A percentile compares a stretch with the other conserved stretches of the same genome.
Conservation (phyloP, 2,797 vertebrate genomes). For the Myripristis jacobus region DNA sequence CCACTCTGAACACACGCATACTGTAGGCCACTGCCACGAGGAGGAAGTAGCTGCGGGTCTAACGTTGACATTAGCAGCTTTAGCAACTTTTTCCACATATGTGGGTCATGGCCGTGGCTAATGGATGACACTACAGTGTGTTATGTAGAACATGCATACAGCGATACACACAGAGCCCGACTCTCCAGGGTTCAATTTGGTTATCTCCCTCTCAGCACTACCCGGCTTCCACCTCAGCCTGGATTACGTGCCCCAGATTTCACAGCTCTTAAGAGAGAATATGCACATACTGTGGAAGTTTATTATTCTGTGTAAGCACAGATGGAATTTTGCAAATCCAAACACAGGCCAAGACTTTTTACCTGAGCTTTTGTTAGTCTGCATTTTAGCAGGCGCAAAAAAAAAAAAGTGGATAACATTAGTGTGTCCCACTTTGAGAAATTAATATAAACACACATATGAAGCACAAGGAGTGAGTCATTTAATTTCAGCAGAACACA, state of each 20-base stretch:
- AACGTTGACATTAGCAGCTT: slow-evolving; percentile 40
- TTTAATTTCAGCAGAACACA: slow-evolving; percentile 11
- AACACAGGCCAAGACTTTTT: slow-evolving; percentile 38
- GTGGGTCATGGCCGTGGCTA: slow-evolving; percentile 52
- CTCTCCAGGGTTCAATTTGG: slow-evolving; percentile 43
- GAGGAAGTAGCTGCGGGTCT: slow-evolving; percentile 16
- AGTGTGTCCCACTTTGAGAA: slow-evolving; percentile 36
- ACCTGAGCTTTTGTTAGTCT: slow-evolving; percentile 36
- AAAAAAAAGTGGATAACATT: slow-evolving; percentile 29
- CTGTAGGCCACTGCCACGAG: slow-evolving; percentile 18
- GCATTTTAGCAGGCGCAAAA: slow-evolving; percentile 24
- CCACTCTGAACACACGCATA: slow-evolving; percentile 3
- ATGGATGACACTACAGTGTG: slow-evolving; percentile 41
- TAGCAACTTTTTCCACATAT: slow-evolving; percentile 49
- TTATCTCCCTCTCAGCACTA: slow-evolving; percentile 46
- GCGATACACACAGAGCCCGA: slow-evolving; percentile 8
- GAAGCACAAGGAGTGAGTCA: slow-evolving; percentile 11
- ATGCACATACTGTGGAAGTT: slow-evolving; percentile 47
- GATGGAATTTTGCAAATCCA: slow-evolving; percentile 46
- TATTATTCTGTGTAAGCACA: slow-evolving; percentile 41
- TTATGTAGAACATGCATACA: slow-evolving; percentile 33
- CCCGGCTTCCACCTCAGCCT: background rate
- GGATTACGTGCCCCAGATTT: slow-evolving; percentile 65
- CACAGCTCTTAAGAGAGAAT: slow-evolving; percentile 52
- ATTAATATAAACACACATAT: slow-evolving; percentile 34